Base-by-base conservation (phyloP, 2,888 invertebrate genomes). In the Piscicola geometra region DNA sequence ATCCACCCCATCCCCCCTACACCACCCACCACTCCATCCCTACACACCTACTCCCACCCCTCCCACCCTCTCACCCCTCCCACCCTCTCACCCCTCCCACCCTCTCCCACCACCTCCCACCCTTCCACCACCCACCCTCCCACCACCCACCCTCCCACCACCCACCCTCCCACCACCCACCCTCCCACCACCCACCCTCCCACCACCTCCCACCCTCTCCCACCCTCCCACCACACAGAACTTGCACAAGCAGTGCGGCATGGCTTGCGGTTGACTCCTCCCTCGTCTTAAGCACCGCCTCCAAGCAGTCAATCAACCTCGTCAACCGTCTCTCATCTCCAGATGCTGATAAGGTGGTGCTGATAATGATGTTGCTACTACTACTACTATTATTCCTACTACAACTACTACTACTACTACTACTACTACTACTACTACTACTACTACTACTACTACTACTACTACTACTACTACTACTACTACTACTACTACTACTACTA, bases 401-500 rank as follows among this genome's bases (percentile, higher is more conserved):
- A 64, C n/a, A 12, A 28, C n/a, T 64, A 30, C 64, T 64, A 30
- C n/a, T 64, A 30, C n/a, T 64, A 64, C n/a, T 64, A 28, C n/a
- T 64, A 64, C 21, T 64, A 64, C n/a, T 64, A 64, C n/a, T 28
- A 30, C n/a, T 64, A 30, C 9, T 64, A 30, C n/a, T 64, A 28
- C 21, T 64, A 64, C n/a, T 28, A 12, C n/a, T 64, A 64, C 21
- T 3, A 64, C n/a, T 64, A 28, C n/a, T 64, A 5, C n/a, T 64
- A 64, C n/a, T 64, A 12, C 5, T 64, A 64, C n/a, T 64, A 64
- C n/a, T 64, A 28, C n/a, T 64, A 30, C 64, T 64, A 30, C n/a
- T 64, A 30, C n/a, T 64, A 64, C n/a, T 64, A 28, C n/a, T 64
- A 64, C 21, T 64, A 64, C n/a, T 64, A 64, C n/a, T 28, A 30